phyloP scores from a whole-genome alignment of 1,140 invertebrate species.

The Arion vulgaris region DNA sequence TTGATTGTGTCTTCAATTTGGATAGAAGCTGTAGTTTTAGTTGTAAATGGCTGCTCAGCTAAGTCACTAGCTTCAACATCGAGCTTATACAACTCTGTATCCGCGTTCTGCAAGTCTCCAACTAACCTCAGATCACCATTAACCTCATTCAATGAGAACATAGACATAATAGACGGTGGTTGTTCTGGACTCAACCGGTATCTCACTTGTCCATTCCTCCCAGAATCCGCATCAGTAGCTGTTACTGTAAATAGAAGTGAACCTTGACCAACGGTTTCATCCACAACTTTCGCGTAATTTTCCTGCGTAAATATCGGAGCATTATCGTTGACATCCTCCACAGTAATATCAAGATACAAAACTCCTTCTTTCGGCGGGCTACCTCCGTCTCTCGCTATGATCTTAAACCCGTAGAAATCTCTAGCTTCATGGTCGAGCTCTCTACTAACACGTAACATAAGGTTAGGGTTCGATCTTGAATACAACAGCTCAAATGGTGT shows the following conservation, averaged over 20 bases:
- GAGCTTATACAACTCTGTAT: constrained; percentile 49
- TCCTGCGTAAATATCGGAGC: constrained; percentile 54
- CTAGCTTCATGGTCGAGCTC: constrained; percentile 58
- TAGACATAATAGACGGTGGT: constrained; percentile 68
- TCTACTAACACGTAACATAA: constrained; percentile 53
- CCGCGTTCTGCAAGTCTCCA: constrained; percentile 51
- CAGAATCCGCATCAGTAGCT: constrained; percentile 94
- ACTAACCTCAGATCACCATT: constrained; percentile 55
- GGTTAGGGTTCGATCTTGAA: constrained; percentile 55
- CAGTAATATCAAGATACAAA: constrained; percentile 51
- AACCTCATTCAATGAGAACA: constrained; percentile 54
- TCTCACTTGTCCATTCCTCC: constrained; percentile 96
- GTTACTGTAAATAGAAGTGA: constrained; percentile 90
- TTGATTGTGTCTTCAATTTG: constrained; percentile 67
- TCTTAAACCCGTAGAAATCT: constrained; percentile 51
- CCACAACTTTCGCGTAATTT: constrained; percentile 89
- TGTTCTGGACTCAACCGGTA: constrained; percentile 79
- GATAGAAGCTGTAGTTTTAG: constrained; percentile 59
- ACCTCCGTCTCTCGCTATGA: constrained; percentile 66
- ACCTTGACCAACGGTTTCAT: constrained; percentile 75
- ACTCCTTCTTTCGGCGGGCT: constrained; percentile 71
- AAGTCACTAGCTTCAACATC: constrained; percentile 55
- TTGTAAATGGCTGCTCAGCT: constrained; percentile 52
- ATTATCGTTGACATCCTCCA: constrained; percentile 77
- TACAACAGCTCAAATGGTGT: constrained; percentile 55